phyloP scores from a whole-genome alignment of 2,113 vertebrate species.

The Psettodes erumei region DNA sequence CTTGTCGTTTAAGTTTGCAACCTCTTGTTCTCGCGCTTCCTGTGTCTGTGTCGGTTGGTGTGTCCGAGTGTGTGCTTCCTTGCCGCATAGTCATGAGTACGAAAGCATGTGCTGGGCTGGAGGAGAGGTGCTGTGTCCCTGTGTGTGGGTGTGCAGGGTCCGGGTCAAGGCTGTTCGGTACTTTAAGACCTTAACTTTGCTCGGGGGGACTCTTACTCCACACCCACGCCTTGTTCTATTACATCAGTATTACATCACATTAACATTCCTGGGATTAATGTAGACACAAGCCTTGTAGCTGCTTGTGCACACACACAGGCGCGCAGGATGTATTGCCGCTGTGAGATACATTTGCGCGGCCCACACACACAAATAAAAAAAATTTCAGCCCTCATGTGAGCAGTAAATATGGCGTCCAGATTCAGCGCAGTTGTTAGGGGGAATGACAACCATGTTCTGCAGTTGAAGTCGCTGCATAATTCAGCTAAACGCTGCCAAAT shows the following conservation, averaged over 20 bases:
- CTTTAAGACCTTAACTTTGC: conserved; percentile 63
- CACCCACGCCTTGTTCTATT: conserved; percentile 62
- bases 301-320: conserved; percentile 6
- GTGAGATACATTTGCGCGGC: conserved; percentile 3
- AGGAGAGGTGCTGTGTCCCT: conserved; percentile 36
- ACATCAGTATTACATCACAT: conserved; percentile 57
- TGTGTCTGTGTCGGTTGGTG: conserved; percentile 8
- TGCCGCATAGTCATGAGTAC: conserved; percentile 28
- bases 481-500: neutral
- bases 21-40: neutral
- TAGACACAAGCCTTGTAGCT: conserved; percentile 48
- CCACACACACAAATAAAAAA: neutral
- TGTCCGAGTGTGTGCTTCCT: conserved; percentile 20
- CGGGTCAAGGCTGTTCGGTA: conserved; percentile 65
- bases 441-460: neutral
- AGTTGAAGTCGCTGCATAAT: conserved; percentile 3
- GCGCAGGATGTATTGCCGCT: conserved; percentile 32
- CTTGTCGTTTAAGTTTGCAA: conserved; percentile 24
- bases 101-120: conserved; percentile 41
- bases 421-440: neutral
- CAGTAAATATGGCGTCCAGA: conserved; percentile 19
- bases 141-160: conserved; percentile 66
- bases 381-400: conserved; percentile 12
- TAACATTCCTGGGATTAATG: conserved; percentile 62
- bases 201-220: conserved; percentile 62